phyloP scores from a whole-genome alignment of 2,888 invertebrate species.

The Thysanoteuthis rhombus region DNA sequence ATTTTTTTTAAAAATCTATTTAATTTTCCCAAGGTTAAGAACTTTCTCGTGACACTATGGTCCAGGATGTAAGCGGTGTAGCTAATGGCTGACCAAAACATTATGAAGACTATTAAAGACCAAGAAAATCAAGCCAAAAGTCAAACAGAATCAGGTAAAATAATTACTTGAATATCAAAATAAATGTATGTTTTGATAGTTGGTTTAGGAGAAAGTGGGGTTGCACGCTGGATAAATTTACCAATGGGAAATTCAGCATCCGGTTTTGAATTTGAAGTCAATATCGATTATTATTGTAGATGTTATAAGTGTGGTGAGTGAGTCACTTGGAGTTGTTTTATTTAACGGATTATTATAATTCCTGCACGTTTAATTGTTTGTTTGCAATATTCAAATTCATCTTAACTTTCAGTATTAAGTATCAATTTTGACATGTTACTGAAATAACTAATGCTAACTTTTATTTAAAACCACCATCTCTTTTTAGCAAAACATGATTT shows the following conservation, averaged over 20 bases:
- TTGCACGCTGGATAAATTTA: not conserved
- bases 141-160: slow-evolving; percentile 1
- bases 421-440: not conserved
- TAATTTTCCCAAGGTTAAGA: not conserved
- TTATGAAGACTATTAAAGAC: slow-evolving; percentile 23
- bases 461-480: not conserved
- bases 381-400: not conserved
- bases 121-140: slow-evolving; percentile 20
- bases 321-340: not conserved
- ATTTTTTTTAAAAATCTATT: not conserved
- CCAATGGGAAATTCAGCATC: not conserved
- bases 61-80: not conserved
- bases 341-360: not conserved
- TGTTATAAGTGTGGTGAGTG: not conserved
- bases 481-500: not conserved
- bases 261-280: not conserved
- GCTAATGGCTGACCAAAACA: slow-evolving; percentile 15
- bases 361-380: not conserved
- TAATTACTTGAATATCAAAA: not conserved
- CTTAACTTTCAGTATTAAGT: not conserved
- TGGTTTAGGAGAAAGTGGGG: not conserved
- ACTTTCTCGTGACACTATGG: not conserved
- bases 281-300: not conserved
- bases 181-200: not conserved
- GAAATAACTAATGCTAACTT: not conserved